Base-by-base conservation (phyloP, 2,797 vertebrate genomes). In the Lithobates sylvaticus region DNA sequence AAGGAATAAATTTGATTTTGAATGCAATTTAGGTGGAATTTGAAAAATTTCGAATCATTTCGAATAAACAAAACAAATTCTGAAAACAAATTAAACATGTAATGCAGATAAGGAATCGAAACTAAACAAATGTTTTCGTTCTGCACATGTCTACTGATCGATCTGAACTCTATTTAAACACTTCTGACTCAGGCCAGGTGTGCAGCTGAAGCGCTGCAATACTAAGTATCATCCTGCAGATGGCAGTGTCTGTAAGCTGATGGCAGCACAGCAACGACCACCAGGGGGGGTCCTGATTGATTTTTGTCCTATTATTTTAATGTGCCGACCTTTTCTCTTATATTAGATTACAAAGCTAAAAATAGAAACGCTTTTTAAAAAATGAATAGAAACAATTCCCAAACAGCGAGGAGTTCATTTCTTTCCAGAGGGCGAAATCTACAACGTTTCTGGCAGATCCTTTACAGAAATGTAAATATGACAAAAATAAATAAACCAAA, bases 361-460 rank as follows among this genome's bases (percentile, higher is more conserved):
- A 85, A 85, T 85, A 85, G 76, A 54, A 10, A 10, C 18, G 36
- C 42, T 79, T 18, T 73, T 39, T 32, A 2, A 85, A 85, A 79
- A 47, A 85, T 79, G 79, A n/a, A 85, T 85, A 68, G 39, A 36
- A 42, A 36, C 8, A 42, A 77, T 47, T 72, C 18, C 47, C 8
- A 34, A 23, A 26, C 29, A 27, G 12, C 69, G 36, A 36, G 76
- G 58, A 6, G 13, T 27, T 10, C 2, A 2, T 78, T 34, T 42
- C 18, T 2, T 23, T 21, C 1, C 50, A 23, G 61, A 10, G 26
- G 61, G 36, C 27, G 21, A 83, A 68, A 76, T 12, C 36, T 47
- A 32, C 5, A 67, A 18, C 26, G 6, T 18, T 76, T 32, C 47
- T 54, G 8, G 64, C 34, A 50, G 72, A n/a, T 54, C 42, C 42